These are phyloP conservation scores for Origma solitaria DNA, from an alignment of 2,113 vertebrate genomes.

Conservation along the genomic window DNA sequence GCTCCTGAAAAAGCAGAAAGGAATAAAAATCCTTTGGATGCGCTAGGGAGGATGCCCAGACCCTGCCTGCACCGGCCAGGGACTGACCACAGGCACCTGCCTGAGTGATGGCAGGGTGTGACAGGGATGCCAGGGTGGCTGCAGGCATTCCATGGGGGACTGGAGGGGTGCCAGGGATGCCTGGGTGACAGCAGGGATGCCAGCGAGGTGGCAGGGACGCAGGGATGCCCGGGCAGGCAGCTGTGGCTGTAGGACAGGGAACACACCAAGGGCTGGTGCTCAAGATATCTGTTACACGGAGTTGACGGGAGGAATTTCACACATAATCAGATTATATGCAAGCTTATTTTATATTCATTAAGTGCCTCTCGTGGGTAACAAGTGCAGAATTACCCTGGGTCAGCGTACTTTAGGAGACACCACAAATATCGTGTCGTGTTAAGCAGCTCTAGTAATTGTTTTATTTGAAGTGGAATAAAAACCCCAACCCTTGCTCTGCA, in stretches of 20 bases:
- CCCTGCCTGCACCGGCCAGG: fast-evolving
- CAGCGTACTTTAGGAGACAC: neutral
- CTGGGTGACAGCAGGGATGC: neutral
- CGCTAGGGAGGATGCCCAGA: neutral
- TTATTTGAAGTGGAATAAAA: neutral
- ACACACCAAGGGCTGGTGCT: neutral
- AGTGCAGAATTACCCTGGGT: slow-evolving; percentile 38
- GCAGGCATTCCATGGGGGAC: neutral
- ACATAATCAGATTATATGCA: slow-evolving; percentile 59
- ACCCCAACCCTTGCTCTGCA: neutral
- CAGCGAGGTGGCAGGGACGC: neutral
- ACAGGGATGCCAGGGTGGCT: neutral
- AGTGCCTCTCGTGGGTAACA: slow-evolving; percentile 18
- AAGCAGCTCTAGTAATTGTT: slow-evolving; percentile 14
- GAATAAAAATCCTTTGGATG: fast-evolving
- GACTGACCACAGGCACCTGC: neutral
- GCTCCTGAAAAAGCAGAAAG: slow-evolving; percentile 72
- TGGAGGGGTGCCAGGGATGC: neutral
- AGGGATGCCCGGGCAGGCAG: neutral
- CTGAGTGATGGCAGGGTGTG: neutral
- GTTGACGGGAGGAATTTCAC: slow-evolving; percentile 27
- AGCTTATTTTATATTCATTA: slow-evolving; percentile 58
- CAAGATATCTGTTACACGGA: neutral
- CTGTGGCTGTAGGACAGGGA: neutral
- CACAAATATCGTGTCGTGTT: neutral